Percentiles rank a stretch among this genome's conserved stretches.
Conservation (phyloP, 2,888 invertebrate genomes). For the Cartodere bifasciata region DNA sequence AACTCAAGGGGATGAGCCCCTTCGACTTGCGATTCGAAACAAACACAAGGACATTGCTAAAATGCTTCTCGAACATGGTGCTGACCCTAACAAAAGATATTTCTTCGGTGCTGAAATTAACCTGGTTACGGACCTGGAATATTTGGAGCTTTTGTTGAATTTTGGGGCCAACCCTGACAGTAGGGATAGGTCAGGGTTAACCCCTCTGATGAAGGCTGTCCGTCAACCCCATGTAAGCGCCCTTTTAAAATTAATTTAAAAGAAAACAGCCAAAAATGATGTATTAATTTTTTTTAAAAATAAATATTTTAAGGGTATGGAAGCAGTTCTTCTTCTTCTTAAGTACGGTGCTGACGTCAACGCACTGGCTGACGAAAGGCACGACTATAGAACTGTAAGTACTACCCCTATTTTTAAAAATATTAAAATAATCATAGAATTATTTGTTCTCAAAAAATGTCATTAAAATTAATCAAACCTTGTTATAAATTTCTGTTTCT, state of each 20-base stretch:
- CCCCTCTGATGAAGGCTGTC: conserved; percentile 85
- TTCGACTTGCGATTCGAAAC: conserved; percentile 79
- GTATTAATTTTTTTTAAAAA: conserved; percentile 10
- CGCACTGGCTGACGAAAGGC: conserved; percentile 71
- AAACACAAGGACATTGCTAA: conserved; percentile 63
- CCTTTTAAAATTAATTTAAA: too few relatives aligned
- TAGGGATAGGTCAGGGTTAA: conserved; percentile 73
- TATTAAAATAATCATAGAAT: too few relatives aligned
- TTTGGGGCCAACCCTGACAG: conserved; percentile 84
- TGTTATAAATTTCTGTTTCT: too few relatives aligned
- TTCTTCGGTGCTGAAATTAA: conserved; percentile 87
- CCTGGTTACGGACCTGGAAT: conserved; percentile 69
- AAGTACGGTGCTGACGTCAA: conserved; percentile 78
- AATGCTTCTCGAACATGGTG: conserved; percentile 68
- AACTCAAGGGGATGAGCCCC: conserved; percentile 71
- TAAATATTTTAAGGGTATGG: conserved; percentile 59
- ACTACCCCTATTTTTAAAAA: conserved; percentile 1
- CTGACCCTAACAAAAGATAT: conserved; percentile 80
- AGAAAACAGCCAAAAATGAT: too few relatives aligned
- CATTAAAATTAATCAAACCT: too few relatives aligned
- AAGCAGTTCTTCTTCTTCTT: conserved; percentile 61
- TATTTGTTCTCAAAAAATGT: too few relatives aligned
- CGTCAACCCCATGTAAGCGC: conserved; percentile 55
- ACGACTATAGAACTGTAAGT: conserved; percentile 66
- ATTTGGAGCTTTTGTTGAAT: conserved; percentile 65